phyloP scores from a whole-genome alignment of 2,797 vertebrate genomes.

The Neoniphon sammara region DNA sequence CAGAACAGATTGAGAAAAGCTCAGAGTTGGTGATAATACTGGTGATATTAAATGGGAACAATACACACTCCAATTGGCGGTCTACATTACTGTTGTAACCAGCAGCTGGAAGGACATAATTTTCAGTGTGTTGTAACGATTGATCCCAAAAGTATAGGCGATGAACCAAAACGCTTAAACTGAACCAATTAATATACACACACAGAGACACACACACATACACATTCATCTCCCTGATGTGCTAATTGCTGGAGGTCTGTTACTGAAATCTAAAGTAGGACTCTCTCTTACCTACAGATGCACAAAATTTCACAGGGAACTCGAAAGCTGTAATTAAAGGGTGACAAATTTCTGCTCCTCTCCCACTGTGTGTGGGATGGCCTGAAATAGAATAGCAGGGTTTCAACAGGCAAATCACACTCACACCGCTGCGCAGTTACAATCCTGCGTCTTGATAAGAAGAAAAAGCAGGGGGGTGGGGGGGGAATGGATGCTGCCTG shows the following conservation, averaged over 20 bases:
- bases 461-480: neutral
- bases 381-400: conserved; percentile 81
- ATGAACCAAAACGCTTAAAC: conserved; percentile 48
- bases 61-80: conserved; percentile 49
- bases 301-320: conserved; percentile 74
- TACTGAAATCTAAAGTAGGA: conserved; percentile 73
- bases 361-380: conserved; percentile 82
- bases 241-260: conserved; percentile 76
- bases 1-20: conserved; percentile 69
- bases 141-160: conserved; percentile 35
- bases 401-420: conserved; percentile 76
- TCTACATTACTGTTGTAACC: conserved; percentile 60
- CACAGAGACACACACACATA: conserved; percentile 7
- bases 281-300: conserved; percentile 76
- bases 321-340: conserved; percentile 83
- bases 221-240: conserved; percentile 62
- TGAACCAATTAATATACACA: conserved; percentile 37
- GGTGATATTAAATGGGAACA: conserved; percentile 72
- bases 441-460: conserved; percentile 48
- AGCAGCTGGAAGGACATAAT: conserved; percentile 49
- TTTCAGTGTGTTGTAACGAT: conserved; percentile 42
- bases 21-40: conserved; percentile 63
- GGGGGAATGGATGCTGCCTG: conserved; percentile 47
- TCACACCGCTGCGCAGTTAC: conserved; percentile 55
- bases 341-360: conserved; percentile 81